A percentile compares a stretch with the other conserved stretches of the same genome.
Conservation (phyloP, 2,113 vertebrate genomes). For the Corynorhinus townsendii region DNA sequence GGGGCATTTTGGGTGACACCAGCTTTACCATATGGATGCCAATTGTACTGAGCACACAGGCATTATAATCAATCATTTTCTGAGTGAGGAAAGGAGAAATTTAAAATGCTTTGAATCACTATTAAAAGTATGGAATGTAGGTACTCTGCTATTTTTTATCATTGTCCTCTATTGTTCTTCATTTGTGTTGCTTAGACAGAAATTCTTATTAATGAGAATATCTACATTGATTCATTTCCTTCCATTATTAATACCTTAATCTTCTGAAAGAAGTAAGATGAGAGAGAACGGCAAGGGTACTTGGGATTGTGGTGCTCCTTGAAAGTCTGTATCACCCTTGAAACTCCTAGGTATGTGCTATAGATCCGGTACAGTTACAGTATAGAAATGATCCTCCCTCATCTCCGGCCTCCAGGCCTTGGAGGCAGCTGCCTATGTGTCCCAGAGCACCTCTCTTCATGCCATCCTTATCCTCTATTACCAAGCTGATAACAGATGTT, state of each 20-base stretch:
- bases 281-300: neutral
- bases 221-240: neutral
- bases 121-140: neutral
- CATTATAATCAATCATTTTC: neutral
- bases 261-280: neutral
- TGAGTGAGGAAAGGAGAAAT: neutral
- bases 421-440: neutral
- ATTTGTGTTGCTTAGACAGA: neutral
- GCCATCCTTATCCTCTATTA: neutral
- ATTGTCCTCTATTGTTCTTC: neutral
- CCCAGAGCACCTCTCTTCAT: neutral
- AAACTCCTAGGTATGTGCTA: neutral
- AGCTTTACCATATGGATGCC: neutral
- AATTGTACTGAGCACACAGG: neutral
- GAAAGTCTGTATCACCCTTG: neutral
- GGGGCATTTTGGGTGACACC: neutral
- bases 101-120: neutral
- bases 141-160: neutral
- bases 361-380: neutral
- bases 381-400: neutral
- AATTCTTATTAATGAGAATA: neutral
- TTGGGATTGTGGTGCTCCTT: neutral
- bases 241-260: neutral
- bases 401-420: rapidly evolving
- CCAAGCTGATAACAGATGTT: neutral